These are phyloP conservation scores for Toxotes jaculatrix DNA, from an alignment of 2,113 vertebrate genomes.

Conservation along the genomic window DNA sequence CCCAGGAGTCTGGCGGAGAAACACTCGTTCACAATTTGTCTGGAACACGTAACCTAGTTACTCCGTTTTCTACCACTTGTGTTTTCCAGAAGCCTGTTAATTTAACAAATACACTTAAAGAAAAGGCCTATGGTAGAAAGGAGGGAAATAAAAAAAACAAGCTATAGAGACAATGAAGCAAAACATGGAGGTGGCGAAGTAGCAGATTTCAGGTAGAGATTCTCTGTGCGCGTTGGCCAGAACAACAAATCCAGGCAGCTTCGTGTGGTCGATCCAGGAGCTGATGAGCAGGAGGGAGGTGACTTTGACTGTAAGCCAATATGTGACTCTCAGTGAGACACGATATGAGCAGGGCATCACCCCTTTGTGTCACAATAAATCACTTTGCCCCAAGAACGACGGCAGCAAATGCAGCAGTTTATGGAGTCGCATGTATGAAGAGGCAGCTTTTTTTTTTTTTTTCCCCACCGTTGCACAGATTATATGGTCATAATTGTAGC, in stretches of 20 bases:
- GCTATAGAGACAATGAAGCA: not conserved
- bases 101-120: not conserved
- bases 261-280: constrained; percentile 23
- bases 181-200: not conserved
- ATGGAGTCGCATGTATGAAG: constrained; percentile 11
- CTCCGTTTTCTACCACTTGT: not conserved
- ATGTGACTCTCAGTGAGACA: constrained; percentile 23
- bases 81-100: not conserved
- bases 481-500: constrained; percentile 28
- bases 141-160: no score
- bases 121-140: not conserved
- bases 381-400: constrained; percentile 7
- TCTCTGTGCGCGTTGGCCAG: not conserved
- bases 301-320: constrained; percentile 20
- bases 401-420: constrained; percentile 37
- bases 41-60: not conserved
- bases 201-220: not conserved
- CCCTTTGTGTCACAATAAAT: constrained; percentile 54
- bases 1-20: not conserved
- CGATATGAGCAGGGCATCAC: constrained; percentile 22
- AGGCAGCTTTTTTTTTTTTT: constrained; percentile 7
- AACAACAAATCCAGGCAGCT: constrained; percentile 27
- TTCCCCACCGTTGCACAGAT: not conserved
- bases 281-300: constrained; percentile 18
- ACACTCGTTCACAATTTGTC: constrained; percentile 1